A percentile compares a stretch with the other conserved stretches of the same genome.
Evolutionary conservation across 2,113 vertebrate genomes (phyloP).

Genomic region (Daboia siamensis): DNA sequence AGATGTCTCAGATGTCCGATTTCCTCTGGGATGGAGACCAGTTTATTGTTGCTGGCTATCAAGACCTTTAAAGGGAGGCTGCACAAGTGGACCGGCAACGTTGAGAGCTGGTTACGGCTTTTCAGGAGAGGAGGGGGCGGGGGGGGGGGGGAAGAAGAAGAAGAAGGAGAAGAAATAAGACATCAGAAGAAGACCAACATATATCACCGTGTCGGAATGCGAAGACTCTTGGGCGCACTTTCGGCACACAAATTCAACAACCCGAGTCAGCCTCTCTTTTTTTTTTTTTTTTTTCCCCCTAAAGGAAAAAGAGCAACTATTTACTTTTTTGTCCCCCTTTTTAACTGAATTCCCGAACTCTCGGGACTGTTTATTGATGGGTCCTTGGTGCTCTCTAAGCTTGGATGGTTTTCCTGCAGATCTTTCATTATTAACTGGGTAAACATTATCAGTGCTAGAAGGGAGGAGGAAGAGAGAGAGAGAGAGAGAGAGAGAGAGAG

Average conservation of each 20-base stretch:
- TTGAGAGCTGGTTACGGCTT: conserved; percentile 94
- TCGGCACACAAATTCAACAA: neutral
- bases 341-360: neutral
- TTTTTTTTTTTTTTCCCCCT: too few species aligned
- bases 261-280: neutral
- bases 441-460: too few species aligned
- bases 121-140: conserved; percentile 5
- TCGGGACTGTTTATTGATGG: neutral
- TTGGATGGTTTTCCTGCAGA: too few species aligned
- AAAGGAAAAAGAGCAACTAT: neutral
- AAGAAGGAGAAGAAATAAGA: conserved; percentile 3
- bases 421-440: too few species aligned
- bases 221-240: neutral
- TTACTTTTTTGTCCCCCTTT: too few species aligned
- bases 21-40: conserved; percentile 92
- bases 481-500: too few species aligned
- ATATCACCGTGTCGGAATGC: neutral
- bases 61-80: conserved; percentile 91
- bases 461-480: too few species aligned
- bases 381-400: neutral
- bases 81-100: conserved; percentile 85
- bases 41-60: conserved; percentile 95
- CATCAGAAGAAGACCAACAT: conserved; percentile 36
- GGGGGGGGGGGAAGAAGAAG: conserved; percentile 14
- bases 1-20: conserved; percentile 86